Percentiles rank a stretch among this genome's conserved stretches.
Evolutionary conservation across 2,113 vertebrate genomes (phyloP).

Genomic region (Sardina pilchardus): DNA sequence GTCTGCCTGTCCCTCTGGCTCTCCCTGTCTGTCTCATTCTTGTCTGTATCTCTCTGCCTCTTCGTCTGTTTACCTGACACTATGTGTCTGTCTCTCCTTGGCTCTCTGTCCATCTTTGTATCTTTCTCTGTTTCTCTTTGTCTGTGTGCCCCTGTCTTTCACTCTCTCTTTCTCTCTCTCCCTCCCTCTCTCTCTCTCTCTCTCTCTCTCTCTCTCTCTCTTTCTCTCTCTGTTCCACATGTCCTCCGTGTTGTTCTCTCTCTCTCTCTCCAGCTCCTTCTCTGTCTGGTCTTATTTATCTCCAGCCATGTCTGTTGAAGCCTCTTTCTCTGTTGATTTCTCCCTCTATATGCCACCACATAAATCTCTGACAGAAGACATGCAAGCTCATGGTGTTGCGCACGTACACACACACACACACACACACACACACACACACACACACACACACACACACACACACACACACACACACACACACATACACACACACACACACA

Average conservation of each 20-base stretch:
- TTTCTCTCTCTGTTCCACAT: not conserved
- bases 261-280: constrained; percentile 15
- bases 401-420: not conserved
- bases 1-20: constrained; percentile 1
- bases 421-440: constrained; percentile 43
- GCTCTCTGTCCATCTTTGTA: not conserved
- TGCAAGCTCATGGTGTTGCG: not conserved
- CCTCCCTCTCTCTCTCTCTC: not conserved
- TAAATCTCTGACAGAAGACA: constrained; percentile 17
- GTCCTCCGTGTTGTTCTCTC: not conserved
- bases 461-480: constrained; percentile 24
- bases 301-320: not conserved
- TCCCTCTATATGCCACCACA: not conserved
- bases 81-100: not conserved
- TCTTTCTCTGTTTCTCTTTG: not conserved
- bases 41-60: constrained; percentile 12
- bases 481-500: not conserved
- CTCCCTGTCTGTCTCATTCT: not conserved
- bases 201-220: not conserved
- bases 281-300: not conserved
- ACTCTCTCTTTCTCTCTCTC: not conserved
- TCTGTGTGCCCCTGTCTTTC: not conserved
- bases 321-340: not conserved
- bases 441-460: constrained; percentile 31
- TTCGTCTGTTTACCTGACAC: not conserved